Conservation (phyloP, 2,888 invertebrate species). For the Xylota segnis region DNA sequence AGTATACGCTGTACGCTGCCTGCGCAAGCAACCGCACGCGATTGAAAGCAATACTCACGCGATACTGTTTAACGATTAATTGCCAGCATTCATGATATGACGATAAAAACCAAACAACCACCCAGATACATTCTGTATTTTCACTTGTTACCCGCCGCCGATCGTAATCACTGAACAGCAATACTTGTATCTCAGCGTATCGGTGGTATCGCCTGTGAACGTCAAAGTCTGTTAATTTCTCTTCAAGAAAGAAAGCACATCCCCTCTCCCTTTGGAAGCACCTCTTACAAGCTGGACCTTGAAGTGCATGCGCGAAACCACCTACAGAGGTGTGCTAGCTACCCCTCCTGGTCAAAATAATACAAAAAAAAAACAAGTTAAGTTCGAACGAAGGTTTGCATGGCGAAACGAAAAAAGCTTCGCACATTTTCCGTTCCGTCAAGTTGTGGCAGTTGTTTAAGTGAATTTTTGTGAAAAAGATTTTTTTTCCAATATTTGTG, state of each 20-base stretch:
- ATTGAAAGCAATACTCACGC: conserved; percentile 59
- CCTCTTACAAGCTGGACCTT: conserved; percentile 42
- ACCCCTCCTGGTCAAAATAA: conserved; percentile 2
- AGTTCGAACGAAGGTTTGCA: conserved; percentile 30
- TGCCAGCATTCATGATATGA: conserved; percentile 41
- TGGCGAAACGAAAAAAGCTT: conserved; percentile 55
- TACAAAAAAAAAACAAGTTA: too few species aligned
- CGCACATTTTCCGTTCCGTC: conserved; percentile 60
- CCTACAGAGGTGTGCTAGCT: conserved; percentile 7
- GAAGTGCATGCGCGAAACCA: conserved; percentile 66
- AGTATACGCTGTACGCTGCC: conserved; percentile 31
- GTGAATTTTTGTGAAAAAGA: conserved; percentile 51
- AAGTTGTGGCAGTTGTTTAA: conserved; percentile 63
- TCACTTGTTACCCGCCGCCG: conserved; percentile 55
- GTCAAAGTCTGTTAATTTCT: conserved; percentile 57
- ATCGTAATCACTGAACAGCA: conserved; percentile 63
- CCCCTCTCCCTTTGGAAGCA: neutral
- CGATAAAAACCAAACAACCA: conserved; percentile 31
- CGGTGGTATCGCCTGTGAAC: conserved; percentile 33
- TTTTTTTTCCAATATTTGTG: conserved; percentile 61
- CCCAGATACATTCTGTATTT: conserved; percentile 29
- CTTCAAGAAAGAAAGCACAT: conserved; percentile 25
- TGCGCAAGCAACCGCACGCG: conserved; percentile 34
- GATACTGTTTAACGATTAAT: conserved; percentile 53
- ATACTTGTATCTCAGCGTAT: conserved; percentile 25